Evolutionary conservation across 2,113 vertebrate species (phyloP).

Genomic region (Datnioides undecimradiatus): DNA sequence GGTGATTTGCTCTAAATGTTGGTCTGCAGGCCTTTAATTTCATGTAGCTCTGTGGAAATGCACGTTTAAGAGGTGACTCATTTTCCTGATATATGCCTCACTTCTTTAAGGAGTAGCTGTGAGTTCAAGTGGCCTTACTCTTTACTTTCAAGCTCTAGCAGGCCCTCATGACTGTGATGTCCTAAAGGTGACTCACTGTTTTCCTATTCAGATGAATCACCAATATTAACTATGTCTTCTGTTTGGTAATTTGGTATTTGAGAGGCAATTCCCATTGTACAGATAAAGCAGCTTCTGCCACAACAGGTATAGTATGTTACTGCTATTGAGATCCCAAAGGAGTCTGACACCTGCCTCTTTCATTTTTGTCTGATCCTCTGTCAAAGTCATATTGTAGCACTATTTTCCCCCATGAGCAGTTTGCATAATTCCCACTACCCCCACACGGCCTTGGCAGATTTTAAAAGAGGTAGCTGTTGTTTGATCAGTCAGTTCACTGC

Average conservation of each 20-base stretch:
- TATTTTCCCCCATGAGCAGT: conserved; percentile 1
- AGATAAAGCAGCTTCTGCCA: background rate
- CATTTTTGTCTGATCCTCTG: conserved; percentile 26
- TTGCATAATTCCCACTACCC: conserved; percentile 24
- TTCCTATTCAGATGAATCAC: conserved; percentile 3
- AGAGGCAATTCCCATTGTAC: background rate
- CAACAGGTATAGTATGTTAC: background rate
- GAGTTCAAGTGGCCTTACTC: conserved; percentile 11
- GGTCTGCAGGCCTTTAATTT: conserved; percentile 65
- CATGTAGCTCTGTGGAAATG: conserved; percentile 29
- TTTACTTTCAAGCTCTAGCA: conserved; percentile 19
- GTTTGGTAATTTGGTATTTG: background rate
- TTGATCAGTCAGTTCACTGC: background rate
- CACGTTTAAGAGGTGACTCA: conserved; percentile 38
- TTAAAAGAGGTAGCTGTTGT: conserved; percentile 26
- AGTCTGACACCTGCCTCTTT: background rate
- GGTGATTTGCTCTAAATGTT: conserved; percentile 66
- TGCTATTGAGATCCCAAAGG: background rate
- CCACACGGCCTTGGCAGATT: background rate
- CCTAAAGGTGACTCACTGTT: background rate
- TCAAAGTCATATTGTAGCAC: background rate
- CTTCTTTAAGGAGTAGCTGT: conserved; percentile 28
- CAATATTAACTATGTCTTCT: background rate
- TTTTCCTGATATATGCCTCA: conserved; percentile 33
- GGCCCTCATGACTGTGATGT: background rate